A percentile compares a stretch with the other conserved stretches of the same genome.
These are phyloP conservation scores for Perca schrenkii DNA, from an alignment of 2,113 vertebrate genomes.

Conservation along the genomic window DNA sequence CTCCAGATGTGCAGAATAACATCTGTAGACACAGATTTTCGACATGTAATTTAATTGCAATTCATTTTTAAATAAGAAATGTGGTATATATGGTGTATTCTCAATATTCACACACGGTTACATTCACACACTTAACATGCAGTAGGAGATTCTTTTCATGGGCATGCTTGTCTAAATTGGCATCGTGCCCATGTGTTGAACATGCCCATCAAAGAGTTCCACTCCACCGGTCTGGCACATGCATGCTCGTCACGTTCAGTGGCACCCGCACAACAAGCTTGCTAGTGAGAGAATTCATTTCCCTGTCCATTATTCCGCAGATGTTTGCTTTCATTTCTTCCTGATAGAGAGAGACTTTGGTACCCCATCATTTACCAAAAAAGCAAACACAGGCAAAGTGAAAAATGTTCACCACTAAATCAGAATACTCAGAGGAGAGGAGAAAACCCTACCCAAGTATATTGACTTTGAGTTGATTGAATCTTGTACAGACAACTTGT, in stretches of 20 bases:
- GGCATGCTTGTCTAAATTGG: constrained; percentile 83
- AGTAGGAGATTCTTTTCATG: constrained; percentile 54
- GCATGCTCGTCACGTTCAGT: constrained; percentile 83
- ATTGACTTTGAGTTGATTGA: constrained; percentile 28
- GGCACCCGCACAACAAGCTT: constrained; percentile 69
- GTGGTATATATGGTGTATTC: not conserved
- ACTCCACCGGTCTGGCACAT: constrained; percentile 72
- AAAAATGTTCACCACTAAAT: constrained; percentile 53
- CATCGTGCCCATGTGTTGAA: constrained; percentile 80
- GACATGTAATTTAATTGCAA: not conserved
- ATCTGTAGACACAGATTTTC: not conserved
- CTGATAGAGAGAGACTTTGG: constrained; percentile 75
- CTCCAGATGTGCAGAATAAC: constrained; percentile 17
- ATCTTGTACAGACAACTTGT: not conserved
- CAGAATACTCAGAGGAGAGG: constrained; percentile 56
- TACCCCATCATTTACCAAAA: constrained; percentile 68
- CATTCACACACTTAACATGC: constrained; percentile 59
- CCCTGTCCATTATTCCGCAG: constrained; percentile 81
- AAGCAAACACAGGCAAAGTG: constrained; percentile 61
- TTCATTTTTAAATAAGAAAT: constrained; percentile 1
- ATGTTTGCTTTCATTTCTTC: constrained; percentile 84
- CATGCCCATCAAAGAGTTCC: constrained; percentile 83
- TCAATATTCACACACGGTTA: not conserved
- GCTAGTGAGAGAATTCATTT: constrained; percentile 77
- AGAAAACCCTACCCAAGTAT: constrained; percentile 3